Evolutionary conservation across 2,888 invertebrate species (phyloP).

Genomic region (Pecten maximus): DNA sequence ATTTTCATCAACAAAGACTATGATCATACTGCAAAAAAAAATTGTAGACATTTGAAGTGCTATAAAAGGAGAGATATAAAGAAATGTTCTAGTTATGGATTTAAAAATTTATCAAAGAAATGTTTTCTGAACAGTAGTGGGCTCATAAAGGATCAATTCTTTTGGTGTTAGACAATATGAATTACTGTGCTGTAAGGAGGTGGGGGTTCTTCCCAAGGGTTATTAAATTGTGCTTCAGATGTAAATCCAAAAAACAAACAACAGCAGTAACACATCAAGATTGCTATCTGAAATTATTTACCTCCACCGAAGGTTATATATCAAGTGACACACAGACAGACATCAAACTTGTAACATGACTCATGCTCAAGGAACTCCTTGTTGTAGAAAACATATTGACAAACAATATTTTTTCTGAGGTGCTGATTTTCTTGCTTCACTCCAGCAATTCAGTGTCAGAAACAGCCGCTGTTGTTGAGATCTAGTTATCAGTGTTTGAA

Average conservation of each 20-base stretch:
- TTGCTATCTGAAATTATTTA: background rate
- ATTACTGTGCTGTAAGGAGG: too few relatives aligned
- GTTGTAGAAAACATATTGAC: conserved; percentile 12
- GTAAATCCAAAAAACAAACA: background rate
- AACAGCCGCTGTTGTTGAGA: background rate
- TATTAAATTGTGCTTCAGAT: background rate
- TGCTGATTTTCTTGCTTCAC: background rate
- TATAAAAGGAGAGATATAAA: too few relatives aligned
- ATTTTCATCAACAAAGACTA: background rate
- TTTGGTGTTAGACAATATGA: too few relatives aligned
- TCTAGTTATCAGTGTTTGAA: background rate
- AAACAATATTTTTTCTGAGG: background rate
- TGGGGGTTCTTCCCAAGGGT: too few relatives aligned
- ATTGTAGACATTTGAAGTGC: background rate
- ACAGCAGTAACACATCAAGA: conserved; percentile 6
- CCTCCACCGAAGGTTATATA: background rate
- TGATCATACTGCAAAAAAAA: background rate
- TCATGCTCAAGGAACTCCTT: conserved; percentile 2
- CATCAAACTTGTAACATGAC: background rate
- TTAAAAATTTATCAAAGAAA: too few relatives aligned
- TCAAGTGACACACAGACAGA: background rate
- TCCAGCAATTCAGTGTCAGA: conserved; percentile 7
- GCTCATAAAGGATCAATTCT: too few relatives aligned
- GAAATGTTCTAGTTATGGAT: too few relatives aligned
- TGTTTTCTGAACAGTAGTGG: too few relatives aligned